Evolutionary conservation across 1,140 invertebrate species (phyloP), one percentile per base, ranked within the genome.

Genomic region (Amyelois transitella): DNA sequence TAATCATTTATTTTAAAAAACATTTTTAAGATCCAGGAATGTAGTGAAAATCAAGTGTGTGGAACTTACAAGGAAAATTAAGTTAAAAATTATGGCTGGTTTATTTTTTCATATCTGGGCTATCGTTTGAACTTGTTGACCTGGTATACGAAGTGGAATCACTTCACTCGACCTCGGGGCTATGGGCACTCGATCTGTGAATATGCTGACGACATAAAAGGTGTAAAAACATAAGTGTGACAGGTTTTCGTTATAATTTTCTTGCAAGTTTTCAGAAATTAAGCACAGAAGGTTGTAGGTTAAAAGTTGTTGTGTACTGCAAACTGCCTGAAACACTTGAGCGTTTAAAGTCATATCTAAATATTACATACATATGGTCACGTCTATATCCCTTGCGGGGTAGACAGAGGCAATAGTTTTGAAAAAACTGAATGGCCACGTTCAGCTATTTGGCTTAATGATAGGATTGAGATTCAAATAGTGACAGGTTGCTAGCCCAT

Each of bases 71-170:
- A 24, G 22, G 4, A 8, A 8, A 24, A 24, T 24, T 24, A 24
- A 24, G 32, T 38, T 38, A 4, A 38, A 38, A 38, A 14, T 38
- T 38, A 38, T 14, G 1, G 2, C 4, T 0, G 32, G 12, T 2
- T 24, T 38, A 38, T 38, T 38, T 38, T 38, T 38, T 38, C 32
- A 38, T 38, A 38, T 38, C 32, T 38, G n/a, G 43, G 28, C 43
- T 56, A 58, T 25, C 49, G 19, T 28, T 54, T 63, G 61, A 72
- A 68, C 65, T 65, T 58, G 57, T 69, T 72, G 66, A 72, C 70
- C 64, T 51, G 63, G 51, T 69, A 48, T 53, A 10, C 43, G 47
- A 28, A 45, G 52, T 53, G 53, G 52, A 60, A 66, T 58, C 62
- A 67, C 59, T 62, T 68, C 60, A 53, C 48, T 52, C 45, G 47